Conservation (phyloP, 2,113 vertebrate genomes). For the Blennius ocellaris region DNA sequence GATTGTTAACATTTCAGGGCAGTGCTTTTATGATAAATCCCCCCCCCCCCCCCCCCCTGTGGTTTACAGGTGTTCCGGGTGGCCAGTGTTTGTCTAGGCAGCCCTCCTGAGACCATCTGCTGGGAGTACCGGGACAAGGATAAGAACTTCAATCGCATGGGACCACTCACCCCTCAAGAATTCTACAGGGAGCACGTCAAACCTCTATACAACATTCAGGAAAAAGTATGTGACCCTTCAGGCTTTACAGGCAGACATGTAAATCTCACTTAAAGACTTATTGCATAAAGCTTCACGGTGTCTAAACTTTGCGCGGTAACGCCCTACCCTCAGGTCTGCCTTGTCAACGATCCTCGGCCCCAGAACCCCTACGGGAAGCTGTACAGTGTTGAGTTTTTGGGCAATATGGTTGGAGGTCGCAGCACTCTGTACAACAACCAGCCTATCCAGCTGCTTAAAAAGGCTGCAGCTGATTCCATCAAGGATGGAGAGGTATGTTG, state of each 20-base stretch:
- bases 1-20: too few relatives aligned
- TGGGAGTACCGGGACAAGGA: conserved; percentile 99
- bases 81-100: conserved; percentile 94
- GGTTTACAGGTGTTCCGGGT: conserved; percentile 91
- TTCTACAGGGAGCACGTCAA: conserved; percentile 96
- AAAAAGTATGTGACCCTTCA: conserved; percentile 86
- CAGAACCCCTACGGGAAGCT: conserved; percentile 92
- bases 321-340: conserved; percentile 86
- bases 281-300: conserved; percentile 82
- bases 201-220: conserved; percentile 93
- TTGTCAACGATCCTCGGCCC: conserved; percentile 96
- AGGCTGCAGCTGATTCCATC: conserved; percentile 91
- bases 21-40: too few relatives aligned
- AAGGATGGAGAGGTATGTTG: conserved; percentile 92
- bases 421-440: conserved; percentile 96
- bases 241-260: not conserved
- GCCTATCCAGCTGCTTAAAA: conserved; percentile 91
- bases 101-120: conserved; percentile 92
- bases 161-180: conserved; percentile 89
- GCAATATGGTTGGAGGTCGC: conserved; percentile 92
- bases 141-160: conserved; percentile 93
- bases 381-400: conserved; percentile 94
- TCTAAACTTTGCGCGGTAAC: conserved; percentile 44
- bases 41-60: not conserved
- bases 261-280: conserved; percentile 83